Percentiles rank a stretch among this genome's conserved stretches.
Conservation (phyloP, 2,888 invertebrate genomes). For the Caenorhabditis sp. region DNA sequence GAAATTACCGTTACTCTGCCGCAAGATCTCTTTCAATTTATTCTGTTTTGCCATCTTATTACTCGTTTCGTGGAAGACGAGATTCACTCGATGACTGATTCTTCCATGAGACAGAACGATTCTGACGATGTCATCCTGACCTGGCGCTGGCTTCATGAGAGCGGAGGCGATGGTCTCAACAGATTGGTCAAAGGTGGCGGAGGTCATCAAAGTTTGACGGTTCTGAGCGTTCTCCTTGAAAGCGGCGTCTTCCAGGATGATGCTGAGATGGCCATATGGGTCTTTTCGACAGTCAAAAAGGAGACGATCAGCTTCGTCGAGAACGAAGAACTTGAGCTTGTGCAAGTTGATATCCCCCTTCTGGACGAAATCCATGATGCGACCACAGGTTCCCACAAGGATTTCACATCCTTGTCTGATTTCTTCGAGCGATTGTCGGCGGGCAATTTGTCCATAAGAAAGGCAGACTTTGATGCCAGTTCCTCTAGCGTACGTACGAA, state of each 20-base stretch:
- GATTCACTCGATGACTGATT: conserved; percentile 48
- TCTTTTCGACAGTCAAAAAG: conserved; percentile 86
- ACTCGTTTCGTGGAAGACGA: conserved; percentile 34
- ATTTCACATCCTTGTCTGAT: conserved; percentile 87
- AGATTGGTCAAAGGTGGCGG: conserved; percentile 70
- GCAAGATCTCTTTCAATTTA: conserved; percentile 35
- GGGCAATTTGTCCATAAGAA: conserved; percentile 70
- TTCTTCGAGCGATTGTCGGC: background rate
- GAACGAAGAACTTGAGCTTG: conserved; percentile 87
- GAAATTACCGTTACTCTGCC: conserved; percentile 1
- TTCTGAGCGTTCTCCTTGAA: background rate
- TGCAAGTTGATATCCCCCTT: conserved; percentile 39
- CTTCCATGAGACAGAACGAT: conserved; percentile 40
- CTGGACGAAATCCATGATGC: conserved; percentile 87
- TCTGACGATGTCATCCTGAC: conserved; percentile 31
- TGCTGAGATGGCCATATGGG: conserved; percentile 53
- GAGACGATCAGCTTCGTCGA: conserved; percentile 92
- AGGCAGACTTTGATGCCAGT: conserved; percentile 62
- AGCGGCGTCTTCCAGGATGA: conserved; percentile 20
- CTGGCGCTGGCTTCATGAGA: conserved; percentile 51
- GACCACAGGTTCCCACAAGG: conserved; percentile 89
- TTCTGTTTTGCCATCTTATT: conserved; percentile 46
- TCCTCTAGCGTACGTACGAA: conserved; percentile 28
- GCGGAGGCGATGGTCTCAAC: conserved; percentile 50
- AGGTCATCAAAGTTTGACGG: conserved; percentile 71